phyloP scores from a whole-genome alignment of 2,888 invertebrate species.

The Tetanocera ferruginea region DNA sequence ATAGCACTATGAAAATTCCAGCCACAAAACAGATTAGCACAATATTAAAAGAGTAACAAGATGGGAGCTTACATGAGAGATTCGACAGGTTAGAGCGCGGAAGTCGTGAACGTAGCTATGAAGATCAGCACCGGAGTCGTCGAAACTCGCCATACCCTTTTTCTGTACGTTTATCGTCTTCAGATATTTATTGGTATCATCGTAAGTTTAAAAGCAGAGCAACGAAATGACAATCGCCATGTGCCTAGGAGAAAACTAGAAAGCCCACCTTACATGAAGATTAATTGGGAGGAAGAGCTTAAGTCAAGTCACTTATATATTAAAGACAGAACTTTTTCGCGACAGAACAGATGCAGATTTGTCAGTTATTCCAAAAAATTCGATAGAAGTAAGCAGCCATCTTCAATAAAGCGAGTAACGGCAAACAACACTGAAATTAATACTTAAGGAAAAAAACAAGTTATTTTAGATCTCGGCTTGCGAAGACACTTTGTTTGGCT shows the following conservation, averaged over 20 bases:
- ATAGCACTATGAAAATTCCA: neutral
- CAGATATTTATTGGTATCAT: constrained; percentile 30
- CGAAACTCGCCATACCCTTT: neutral
- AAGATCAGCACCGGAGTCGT: no score
- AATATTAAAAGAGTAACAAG: neutral
- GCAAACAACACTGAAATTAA: constrained; percentile 8
- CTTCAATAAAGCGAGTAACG: constrained; percentile 9
- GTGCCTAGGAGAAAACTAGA: constrained; percentile 32
- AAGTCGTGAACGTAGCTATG: no score
- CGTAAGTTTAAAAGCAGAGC: constrained; percentile 23
- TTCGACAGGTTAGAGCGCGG: no score
- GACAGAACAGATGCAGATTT: constrained; percentile 32
- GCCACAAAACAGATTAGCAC: neutral
- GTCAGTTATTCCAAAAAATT: constrained; percentile 25
- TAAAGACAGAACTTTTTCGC: constrained; percentile 15
- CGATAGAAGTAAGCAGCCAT: no score
- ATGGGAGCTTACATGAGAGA: constrained; percentile 10
- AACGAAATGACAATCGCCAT: constrained; percentile 19
- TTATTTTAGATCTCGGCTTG: no score
- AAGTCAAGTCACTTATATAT: constrained; percentile 28
- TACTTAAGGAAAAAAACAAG: constrained; percentile 23
- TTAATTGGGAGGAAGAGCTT: neutral
- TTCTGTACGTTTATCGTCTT: neutral
- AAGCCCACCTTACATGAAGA: constrained; percentile 21
- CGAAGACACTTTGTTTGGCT: no score